phyloP scores from a whole-genome alignment of 2,113 vertebrate species.

The Puffinus mauretanicus region DNA sequence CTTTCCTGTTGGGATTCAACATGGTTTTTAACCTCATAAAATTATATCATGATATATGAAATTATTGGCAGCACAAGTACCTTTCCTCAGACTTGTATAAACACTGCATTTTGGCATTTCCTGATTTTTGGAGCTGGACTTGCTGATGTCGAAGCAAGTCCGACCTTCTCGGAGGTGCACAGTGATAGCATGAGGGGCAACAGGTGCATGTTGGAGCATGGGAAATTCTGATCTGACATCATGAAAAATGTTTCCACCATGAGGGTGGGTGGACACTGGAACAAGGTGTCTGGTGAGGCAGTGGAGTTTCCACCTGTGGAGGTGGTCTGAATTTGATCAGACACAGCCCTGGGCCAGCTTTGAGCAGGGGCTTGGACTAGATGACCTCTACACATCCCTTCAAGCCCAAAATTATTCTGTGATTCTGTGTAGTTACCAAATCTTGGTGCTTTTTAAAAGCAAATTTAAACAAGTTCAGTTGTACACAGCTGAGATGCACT shows the following conservation, averaged over 20 bases:
- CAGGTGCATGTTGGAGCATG: rapidly evolving
- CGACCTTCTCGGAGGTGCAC: neutral
- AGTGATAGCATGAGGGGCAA: rapidly evolving
- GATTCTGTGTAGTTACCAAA: neutral
- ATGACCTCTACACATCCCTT: neutral
- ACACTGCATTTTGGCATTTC: neutral
- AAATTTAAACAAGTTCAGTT: neutral
- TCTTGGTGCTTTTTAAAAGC: neutral
- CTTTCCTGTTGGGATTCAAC: neutral
- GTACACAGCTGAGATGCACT: neutral
- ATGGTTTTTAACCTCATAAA: neutral
- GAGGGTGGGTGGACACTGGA: neutral
- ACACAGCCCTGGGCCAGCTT: neutral
- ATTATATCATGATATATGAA: neutral
- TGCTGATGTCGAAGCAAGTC: neutral
- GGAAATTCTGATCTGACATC: neutral
- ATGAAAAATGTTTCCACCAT: neutral
- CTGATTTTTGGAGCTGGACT: neutral
- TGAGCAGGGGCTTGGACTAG: neutral
- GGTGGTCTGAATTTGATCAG: neutral
- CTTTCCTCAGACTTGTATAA: neutral
- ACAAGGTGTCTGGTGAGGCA: neutral
- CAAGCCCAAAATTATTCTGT: neutral
- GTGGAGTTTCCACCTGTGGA: neutral
- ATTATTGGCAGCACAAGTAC: neutral